Base-by-base conservation (phyloP, 2,888 invertebrate genomes). In the Aporophyla lueneburgensis region DNA sequence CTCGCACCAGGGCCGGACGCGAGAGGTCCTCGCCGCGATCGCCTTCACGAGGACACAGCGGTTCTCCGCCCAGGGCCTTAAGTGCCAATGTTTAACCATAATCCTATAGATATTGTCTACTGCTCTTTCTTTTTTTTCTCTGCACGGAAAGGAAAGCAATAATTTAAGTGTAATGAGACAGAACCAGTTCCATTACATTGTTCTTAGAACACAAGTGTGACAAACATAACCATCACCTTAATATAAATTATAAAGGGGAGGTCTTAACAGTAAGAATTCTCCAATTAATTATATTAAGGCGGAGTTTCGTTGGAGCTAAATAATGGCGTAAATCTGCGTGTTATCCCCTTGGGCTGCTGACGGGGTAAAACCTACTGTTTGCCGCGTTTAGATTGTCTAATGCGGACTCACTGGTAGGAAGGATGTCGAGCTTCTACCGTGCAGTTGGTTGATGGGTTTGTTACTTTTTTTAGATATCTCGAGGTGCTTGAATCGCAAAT, bases 311-410 rank as follows among this genome's bases (percentile, higher is more conserved):
- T 86, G 81, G 87, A 88, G 87, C 88, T 88, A 89, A 92, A 92
- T 93, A 92, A 93, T 89, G 89, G 90, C 87, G 90, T 87, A 90
- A 93, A 92, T 91, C 90, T 90, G 87, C 85, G 89, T 90, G 90
- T 91, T 91, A 90, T 91, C 88, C 86, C 83, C 84, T 88, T 86
- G 89, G 89, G 89, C 81, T 89, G 90, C 89, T 89, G 88, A 90
- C 88, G 88, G 56, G 43, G 74, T 84, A 74, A 89, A 89, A 88
- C 86, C 89, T 88, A 82, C 86, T 91, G 87, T 90, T 89, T 89
- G 85, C 85, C 76, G 82, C 84, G 76, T 83, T 86, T 78, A 79
- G 81, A 88, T 89, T 87, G 86, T 88, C 80, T 87, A 84, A 63
- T 63, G 67, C 2, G 14, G 67, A 89, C 85, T 82, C 78, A 90